Base-by-base conservation (phyloP, 2,888 invertebrate genomes). In the Dermolepida albohirtum region DNA sequence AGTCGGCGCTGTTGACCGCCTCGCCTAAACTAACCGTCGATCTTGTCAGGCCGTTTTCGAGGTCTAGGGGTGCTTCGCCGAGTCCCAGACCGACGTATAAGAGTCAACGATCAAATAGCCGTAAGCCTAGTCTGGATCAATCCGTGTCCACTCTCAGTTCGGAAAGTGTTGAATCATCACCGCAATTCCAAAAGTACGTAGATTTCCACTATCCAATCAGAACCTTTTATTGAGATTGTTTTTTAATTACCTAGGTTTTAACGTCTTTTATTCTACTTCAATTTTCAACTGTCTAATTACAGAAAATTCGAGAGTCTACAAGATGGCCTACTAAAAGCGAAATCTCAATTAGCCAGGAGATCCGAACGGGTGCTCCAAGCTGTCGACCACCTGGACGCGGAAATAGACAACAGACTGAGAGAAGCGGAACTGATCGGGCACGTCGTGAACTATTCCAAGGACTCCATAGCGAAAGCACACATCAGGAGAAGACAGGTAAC, bases 401-500 rank as follows among this genome's bases (percentile, higher is more conserved):
- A 85, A 34, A 82, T 94, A 0, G 92, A 94, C 74, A 84, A 85
- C 34, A 84, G 84, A 62, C 84, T 94, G 43, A 84, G 86, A 47
- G 84, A 84, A 63, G 75, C 81, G 64, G 78, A 85, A 75, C 83
- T 92, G 47, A 92, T 93, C 72, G 93, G 93, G 0, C 79, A 75
- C 71, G 78, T 82, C 16, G 69, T 81, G 41, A 70, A 86, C 84
- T 71, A 85, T 88, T 22, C 87, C 86, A 84, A 87, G 47, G 84
- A 85, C 50, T 84, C 85, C 39, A 83, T 85, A 40, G 87, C 86
- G 76, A 89, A 88, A 80, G 88, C 90, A 78, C 91, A 91, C 74
- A 90, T 95, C 66, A 89, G 90, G 73, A 89, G 93, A 8, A 84
- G 92, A 34, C 90, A 92, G 78, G 94, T 96, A 49, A 92, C 92